Evolutionary conservation across 2,797 vertebrate species (phyloP), one percentile per base, ranked within the genome.

Genomic region (Kryptolebias ocellatus): DNA sequence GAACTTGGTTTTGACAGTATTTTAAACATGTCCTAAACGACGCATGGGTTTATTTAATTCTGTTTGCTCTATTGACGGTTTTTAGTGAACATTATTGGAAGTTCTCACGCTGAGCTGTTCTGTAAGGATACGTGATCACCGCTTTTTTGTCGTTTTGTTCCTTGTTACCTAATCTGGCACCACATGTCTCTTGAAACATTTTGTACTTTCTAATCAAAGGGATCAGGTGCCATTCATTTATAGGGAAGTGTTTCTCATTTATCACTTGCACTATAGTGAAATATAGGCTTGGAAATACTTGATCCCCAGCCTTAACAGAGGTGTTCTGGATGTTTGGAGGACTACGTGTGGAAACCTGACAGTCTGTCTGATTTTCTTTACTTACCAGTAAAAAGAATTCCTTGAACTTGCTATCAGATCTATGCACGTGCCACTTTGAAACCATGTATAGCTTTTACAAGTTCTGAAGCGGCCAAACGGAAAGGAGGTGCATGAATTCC

Each of bases 391-490:
- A 6, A 20, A 18, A 61, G 54, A 74, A 58, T 60, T 76, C 67
- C 58, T 64, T 74, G 54, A 83, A 80, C 49, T 79, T 70, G 60
- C 70, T 27, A 70, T 76, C 56, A 69, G 84, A 87, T 87, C 85
- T 88, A 89, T 89, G 85, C 87, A 89, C 79, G 18, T 5, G 80
- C 76, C 81, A 89, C 83, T 89, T 86, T 86, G 72, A 79, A 79
- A 84, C 55, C 60, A 70, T 71, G 75, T 75, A 31, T 56, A 69
- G 53, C 39, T 62, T 72, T 64, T 74, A 47, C 39, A 60, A 73
- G 76, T 70, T 83, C 71, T 67, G n/a, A 24, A 45, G 64, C 74
- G 67, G 74, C 80, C 66, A 64, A 67, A 52, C 61, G 44, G 46
- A 39, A 46, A 58, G 8, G 63, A 63, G 62, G 52, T 66, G 73